Evolutionary conservation across 2,797 vertebrate genomes (phyloP), one percentile per base, ranked within the genome.

Genomic region (Vespertilio murinus): DNA sequence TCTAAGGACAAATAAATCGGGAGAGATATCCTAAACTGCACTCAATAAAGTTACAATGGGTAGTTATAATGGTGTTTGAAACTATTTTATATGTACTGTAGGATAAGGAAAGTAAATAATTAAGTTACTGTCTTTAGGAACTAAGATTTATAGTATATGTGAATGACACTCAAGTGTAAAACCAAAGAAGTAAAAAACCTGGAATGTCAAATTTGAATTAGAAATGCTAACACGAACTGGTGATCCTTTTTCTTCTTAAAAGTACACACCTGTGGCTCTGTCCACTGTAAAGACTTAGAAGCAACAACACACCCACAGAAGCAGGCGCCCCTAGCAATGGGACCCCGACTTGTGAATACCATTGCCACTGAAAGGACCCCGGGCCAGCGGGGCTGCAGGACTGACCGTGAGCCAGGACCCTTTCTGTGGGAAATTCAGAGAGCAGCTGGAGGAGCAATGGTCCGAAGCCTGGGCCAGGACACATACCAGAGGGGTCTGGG

Each of bases 81-180:
- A 80, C 22, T 84, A 52, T 67, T 73, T 85, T 40, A 11, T 42
- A 77, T 47, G 18, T 64, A n/a, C 25, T n/a, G 1, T 30, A 67
- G 42, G n/a, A 73, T 45, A 94, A 86, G 52, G 5, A 71, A 81
- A 74, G 56, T 82, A 94, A 89, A 16, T 87, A 71, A 85, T 30
- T 73, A 67, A 49, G 33, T 78, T 61, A 52, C 47, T 56, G 8
- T 71, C 30, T 70, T 79, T 40, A 94, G 38, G 40, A 45, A 38
- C 10, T 40, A 91, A 79, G 16, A 78, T 88, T 78, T 70, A 88
- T 59, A 75, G 49, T 14, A 38, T 56, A 77, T 47, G 18, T 71
- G 75, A 92, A 78, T 35, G 75, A 82, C 25, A 89, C n/a, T 47
- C 73, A 92, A 86, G 35, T 56, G 69, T 75, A 80, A 92, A 93